Conservation (phyloP, 1,140 invertebrate genomes). For the Leptinotarsa texana region DNA sequence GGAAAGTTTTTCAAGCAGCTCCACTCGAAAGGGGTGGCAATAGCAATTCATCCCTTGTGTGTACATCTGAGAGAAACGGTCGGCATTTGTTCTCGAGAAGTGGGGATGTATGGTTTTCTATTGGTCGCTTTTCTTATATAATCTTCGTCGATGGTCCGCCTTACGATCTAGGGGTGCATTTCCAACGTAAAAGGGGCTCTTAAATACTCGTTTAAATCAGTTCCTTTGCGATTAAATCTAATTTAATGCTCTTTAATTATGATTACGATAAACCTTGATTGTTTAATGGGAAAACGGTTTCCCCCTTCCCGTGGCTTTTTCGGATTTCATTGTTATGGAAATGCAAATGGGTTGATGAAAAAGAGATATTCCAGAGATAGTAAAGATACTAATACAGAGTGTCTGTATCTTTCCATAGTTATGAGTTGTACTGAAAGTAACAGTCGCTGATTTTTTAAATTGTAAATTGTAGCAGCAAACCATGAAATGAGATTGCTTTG, state of each 20-base stretch:
- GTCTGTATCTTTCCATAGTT: neutral
- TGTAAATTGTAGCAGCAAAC: no score
- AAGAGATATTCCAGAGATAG: slow-evolving; percentile 7
- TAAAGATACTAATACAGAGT: neutral
- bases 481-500: no score
- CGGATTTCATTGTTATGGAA: slow-evolving; percentile 11
- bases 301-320: neutral
- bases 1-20: slow-evolving; percentile 14
- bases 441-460: no score
- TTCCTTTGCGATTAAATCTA: slow-evolving; percentile 44
- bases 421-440: no score
- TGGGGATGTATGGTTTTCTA: slow-evolving; percentile 33
- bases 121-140: slow-evolving; percentile 44
- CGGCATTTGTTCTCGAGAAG: slow-evolving; percentile 16
- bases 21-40: slow-evolving; percentile 25
- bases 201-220: slow-evolving; percentile 43
- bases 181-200: slow-evolving; percentile 30
- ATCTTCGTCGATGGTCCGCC: slow-evolving; percentile 41
- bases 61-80: slow-evolving; percentile 12
- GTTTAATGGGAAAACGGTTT: slow-evolving; percentile 38
- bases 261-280: slow-evolving; percentile 43
- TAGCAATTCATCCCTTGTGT: slow-evolving; percentile 17
- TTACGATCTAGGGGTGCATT: slow-evolving; percentile 12
- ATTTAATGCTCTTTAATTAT: slow-evolving; percentile 42
- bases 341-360: slow-evolving; percentile 5